Percentiles rank a stretch among this genome's conserved stretches.
Conservation (phyloP, 35 echinoderm and acorn worm genomes). For the Eucidaris tribuloides region DNA sequence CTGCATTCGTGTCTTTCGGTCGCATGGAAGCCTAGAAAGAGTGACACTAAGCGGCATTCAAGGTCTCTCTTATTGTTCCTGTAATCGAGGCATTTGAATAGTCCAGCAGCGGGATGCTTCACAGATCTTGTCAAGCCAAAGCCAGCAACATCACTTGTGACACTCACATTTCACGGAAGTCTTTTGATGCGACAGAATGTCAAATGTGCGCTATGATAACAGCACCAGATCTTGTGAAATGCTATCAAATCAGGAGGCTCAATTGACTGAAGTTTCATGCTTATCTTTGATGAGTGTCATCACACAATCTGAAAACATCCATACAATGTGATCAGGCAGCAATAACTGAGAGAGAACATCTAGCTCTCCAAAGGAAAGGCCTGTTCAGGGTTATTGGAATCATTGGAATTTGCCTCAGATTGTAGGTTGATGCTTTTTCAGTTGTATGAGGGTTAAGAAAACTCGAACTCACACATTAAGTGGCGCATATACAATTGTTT, state of each 20-base stretch:
- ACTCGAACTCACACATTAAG: too few relatives aligned
- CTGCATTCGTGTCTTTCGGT: conserved; percentile 51
- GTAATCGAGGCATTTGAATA: conserved; percentile 50
- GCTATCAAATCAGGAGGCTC: conserved; percentile 30
- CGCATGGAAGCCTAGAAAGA: too few relatives aligned
- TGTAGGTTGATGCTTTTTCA: too few relatives aligned
- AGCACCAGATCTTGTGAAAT: conserved; percentile 70
- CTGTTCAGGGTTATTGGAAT: too few relatives aligned
- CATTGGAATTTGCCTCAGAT: too few relatives aligned
- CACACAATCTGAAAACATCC: conserved; percentile 66
- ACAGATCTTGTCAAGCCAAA: neutral
- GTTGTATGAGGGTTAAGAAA: too few relatives aligned
- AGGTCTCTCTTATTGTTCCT: conserved; percentile 76
- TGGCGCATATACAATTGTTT: too few relatives aligned
- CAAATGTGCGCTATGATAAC: conserved; percentile 66
- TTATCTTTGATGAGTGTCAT: conserved; percentile 79
- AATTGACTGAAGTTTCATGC: conserved; percentile 33
- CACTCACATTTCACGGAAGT: conserved; percentile 14
- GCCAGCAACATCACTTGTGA: conserved; percentile 3
- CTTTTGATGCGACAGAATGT: conserved; percentile 5
- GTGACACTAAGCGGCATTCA: too few relatives aligned
- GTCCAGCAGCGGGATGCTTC: conserved; percentile 66
- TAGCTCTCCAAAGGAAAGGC: too few relatives aligned
- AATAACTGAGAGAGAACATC: conserved; percentile 55
- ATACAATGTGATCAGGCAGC: conserved; percentile 69